These are phyloP conservation scores for Aspidoscelis tigris DNA, from an alignment of 2,113 vertebrate genomes.

Conservation along the genomic window DNA sequence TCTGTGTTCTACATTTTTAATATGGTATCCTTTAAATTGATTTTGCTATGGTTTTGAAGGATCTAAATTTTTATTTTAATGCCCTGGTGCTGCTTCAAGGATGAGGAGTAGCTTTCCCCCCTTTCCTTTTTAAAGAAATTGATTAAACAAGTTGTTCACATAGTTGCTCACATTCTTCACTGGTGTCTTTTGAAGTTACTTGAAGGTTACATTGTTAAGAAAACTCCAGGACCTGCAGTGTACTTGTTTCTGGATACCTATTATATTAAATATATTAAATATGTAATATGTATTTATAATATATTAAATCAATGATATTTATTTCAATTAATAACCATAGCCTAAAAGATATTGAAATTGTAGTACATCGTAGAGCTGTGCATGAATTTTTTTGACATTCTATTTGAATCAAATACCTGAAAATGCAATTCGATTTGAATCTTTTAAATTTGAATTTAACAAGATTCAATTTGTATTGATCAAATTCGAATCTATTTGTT, in stretches of 20 bases:
- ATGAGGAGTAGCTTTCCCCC: no score
- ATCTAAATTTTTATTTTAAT: not conserved
- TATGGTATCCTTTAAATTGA: no score
- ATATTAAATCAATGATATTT: no score
- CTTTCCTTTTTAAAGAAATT: not conserved
- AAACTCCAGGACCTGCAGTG: not conserved
- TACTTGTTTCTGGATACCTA: not conserved
- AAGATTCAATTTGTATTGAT: no score
- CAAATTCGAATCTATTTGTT: no score
- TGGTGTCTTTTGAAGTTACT: not conserved
- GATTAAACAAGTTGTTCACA: not conserved
- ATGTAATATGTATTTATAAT: not conserved
- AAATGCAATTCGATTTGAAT: no score
- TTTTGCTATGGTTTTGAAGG: not conserved
- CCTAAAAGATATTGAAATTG: not conserved
- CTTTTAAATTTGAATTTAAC: no score
- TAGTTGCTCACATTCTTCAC: not conserved
- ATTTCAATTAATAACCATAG: not conserved
- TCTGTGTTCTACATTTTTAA: no score
- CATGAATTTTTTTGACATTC: no score
- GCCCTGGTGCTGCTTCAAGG: not conserved
- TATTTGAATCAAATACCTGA: no score
- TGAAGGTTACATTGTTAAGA: not conserved
- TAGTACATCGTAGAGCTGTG: not conserved
- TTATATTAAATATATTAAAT: not conserved